These are phyloP conservation scores for Phrynocephalus forsythii DNA, from an alignment of 2,797 vertebrate genomes.

Conservation along the genomic window DNA sequence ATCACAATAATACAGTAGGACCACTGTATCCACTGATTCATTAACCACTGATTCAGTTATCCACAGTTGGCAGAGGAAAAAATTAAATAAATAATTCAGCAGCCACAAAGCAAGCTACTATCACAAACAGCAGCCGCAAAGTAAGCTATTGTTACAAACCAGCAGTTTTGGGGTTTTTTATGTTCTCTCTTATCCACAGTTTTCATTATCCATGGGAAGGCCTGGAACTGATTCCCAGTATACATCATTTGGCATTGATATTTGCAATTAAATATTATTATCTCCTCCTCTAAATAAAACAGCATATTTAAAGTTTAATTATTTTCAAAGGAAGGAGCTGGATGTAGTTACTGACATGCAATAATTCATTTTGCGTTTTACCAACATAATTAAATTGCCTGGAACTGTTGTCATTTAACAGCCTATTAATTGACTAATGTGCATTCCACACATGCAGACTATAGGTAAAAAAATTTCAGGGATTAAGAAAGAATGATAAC, in stretches of 20 bases:
- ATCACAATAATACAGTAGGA: not conserved
- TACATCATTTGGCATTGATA: slow-evolving; percentile 51
- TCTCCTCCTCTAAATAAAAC: slow-evolving; percentile 50
- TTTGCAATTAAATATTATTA: slow-evolving; percentile 47
- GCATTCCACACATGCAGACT: slow-evolving; percentile 83
- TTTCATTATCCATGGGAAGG: no score
- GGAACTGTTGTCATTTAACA: slow-evolving; percentile 96
- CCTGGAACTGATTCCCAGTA: no score
- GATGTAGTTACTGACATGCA: slow-evolving; percentile 79
- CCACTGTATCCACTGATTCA: no score
- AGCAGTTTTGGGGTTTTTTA: no score
- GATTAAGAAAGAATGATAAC: slow-evolving; percentile 74
- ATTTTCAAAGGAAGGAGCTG: slow-evolving; percentile 74
- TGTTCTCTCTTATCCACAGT: no score
- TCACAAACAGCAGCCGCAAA: no score
- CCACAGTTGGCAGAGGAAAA: no score
- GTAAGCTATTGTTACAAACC: no score
- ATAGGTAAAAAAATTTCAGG: slow-evolving; percentile 86
- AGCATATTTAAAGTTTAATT: slow-evolving; percentile 74
- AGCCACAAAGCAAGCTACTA: no score
- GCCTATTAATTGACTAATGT: slow-evolving; percentile 99
- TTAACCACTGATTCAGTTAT: no score
- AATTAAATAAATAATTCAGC: no score
- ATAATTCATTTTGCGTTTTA: slow-evolving; percentile 84
- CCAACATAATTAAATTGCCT: slow-evolving; percentile 92